These are phyloP conservation scores for Lasioglossum villosulum DNA, from an alignment of 2,888 invertebrate species.

Conservation along the genomic window DNA sequence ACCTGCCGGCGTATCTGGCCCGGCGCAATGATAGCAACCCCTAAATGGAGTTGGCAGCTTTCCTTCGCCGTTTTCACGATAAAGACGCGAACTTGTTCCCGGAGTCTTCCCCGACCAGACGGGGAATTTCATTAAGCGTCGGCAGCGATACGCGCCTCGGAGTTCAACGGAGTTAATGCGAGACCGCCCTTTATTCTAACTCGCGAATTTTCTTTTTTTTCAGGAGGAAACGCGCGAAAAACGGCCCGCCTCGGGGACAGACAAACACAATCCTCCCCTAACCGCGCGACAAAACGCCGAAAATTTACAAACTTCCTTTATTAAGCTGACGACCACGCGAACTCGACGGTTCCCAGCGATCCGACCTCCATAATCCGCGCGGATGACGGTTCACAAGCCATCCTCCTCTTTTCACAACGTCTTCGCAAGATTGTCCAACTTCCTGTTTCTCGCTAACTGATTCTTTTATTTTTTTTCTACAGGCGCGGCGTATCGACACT, in stretches of 20 bases:
- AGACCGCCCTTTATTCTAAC: conserved; percentile 51
- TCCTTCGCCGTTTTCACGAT: conserved; percentile 64
- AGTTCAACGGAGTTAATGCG: conserved; percentile 60
- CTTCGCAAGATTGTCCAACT: not conserved
- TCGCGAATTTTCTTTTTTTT: conserved; percentile 47
- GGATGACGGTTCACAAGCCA: not conserved
- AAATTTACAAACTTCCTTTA: conserved; percentile 43
- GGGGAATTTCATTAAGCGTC: conserved; percentile 69
- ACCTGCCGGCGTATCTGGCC: conserved; percentile 63
- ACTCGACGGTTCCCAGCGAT: not conserved
- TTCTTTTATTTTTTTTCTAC: not conserved
- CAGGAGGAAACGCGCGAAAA: not conserved
- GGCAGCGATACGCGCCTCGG: conserved; percentile 54
- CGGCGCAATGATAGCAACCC: conserved; percentile 61
- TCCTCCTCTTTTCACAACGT: not conserved
- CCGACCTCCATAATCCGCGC: not conserved
- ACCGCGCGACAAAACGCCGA: conserved; percentile 33
- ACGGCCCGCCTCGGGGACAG: not conserved
- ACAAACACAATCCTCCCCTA: conserved; percentile 5
- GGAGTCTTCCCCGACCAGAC: conserved; percentile 59
- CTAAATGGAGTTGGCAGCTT: conserved; percentile 67
- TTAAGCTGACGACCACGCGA: conserved; percentile 12
- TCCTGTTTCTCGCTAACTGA: not conserved
- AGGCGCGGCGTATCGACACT: not conserved
- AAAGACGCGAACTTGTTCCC: conserved; percentile 63